A percentile compares a stretch with the other conserved stretches of the same genome.
These are phyloP conservation scores for Drosophila atripex DNA, from an alignment of 2,888 invertebrate genomes.

Conservation along the genomic window DNA sequence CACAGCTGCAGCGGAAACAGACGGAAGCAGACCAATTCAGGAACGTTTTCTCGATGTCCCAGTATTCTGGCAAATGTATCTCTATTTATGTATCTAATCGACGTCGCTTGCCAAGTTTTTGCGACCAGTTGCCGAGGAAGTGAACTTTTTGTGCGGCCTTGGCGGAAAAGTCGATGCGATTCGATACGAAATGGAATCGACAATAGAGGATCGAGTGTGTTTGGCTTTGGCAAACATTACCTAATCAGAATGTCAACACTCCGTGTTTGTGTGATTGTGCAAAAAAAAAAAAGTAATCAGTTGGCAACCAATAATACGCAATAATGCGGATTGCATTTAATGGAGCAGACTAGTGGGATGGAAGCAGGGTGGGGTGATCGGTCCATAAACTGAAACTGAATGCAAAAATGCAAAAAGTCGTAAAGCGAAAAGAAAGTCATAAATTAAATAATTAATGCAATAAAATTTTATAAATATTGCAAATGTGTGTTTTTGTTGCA, in stretches of 20 bases:
- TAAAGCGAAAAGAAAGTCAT: constrained; percentile 71
- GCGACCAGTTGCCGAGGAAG: constrained; percentile 23
- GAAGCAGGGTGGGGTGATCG: neutral
- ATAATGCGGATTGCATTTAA: constrained; percentile 43
- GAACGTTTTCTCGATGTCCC: constrained; percentile 12
- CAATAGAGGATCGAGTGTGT: neutral
- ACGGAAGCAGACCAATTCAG: constrained; percentile 7
- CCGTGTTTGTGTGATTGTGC: neutral
- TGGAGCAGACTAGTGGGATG: constrained; percentile 4
- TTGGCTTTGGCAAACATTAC: constrained; percentile 39
- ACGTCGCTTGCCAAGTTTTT: constrained; percentile 33
- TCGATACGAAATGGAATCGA: constrained; percentile 22
- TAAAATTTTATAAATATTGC: constrained; percentile 73
- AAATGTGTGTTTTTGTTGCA: constrained; percentile 54
- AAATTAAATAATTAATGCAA: constrained; percentile 76
- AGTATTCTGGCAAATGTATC: constrained; percentile 30
- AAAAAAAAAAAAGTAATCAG: constrained; percentile 21
- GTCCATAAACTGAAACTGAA: constrained; percentile 36
- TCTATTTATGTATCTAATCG: constrained; percentile 33
- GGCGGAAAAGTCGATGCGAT: constrained; percentile 24
- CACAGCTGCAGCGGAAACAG: constrained; percentile 23
- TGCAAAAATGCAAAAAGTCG: constrained; percentile 55
- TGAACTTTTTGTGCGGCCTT: constrained; percentile 24
- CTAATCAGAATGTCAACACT: constrained; percentile 47
- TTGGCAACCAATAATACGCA: constrained; percentile 49